These are phyloP conservation scores for Branchinecta lindahli DNA, from an alignment of 1,140 invertebrate species.

Conservation along the genomic window DNA sequence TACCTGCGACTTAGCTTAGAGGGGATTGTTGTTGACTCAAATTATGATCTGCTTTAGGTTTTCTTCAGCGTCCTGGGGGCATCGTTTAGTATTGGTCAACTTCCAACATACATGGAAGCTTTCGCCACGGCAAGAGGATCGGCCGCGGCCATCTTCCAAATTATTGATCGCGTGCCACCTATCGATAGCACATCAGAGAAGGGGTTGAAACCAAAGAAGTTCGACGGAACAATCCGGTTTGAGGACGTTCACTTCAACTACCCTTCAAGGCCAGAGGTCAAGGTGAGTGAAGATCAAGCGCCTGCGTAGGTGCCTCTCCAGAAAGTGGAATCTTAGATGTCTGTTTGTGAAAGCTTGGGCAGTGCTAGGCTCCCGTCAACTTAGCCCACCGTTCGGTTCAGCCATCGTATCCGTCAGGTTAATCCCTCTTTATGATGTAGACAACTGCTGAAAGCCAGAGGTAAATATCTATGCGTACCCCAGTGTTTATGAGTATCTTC, in stretches of 20 bases:
- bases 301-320: too few species aligned
- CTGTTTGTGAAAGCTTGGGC: too few species aligned
- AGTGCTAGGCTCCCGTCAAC: too few species aligned
- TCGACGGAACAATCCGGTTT: constrained; percentile 54
- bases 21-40: not conserved
- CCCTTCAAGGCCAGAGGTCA: constrained; percentile 56
- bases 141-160: constrained; percentile 54
- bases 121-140: constrained; percentile 59
- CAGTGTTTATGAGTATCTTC: too few species aligned
- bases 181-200: constrained; percentile 49
- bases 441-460: too few species aligned
- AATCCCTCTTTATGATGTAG: too few species aligned
- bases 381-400: too few species aligned
- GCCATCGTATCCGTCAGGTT: too few species aligned
- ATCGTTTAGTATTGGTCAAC: constrained; percentile 65
- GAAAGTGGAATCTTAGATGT: too few species aligned
- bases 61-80: constrained; percentile 70
- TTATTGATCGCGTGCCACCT: constrained; percentile 53
- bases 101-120: constrained; percentile 59
- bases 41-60: constrained; percentile 36
- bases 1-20: too few species aligned
- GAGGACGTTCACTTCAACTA: constrained; percentile 59
- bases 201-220: constrained; percentile 43
- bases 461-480: too few species aligned
- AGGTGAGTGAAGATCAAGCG: constrained; percentile 31